phyloP scores from a whole-genome alignment of 2,797 vertebrate species.

The Muraenolepis orangiensis region DNA sequence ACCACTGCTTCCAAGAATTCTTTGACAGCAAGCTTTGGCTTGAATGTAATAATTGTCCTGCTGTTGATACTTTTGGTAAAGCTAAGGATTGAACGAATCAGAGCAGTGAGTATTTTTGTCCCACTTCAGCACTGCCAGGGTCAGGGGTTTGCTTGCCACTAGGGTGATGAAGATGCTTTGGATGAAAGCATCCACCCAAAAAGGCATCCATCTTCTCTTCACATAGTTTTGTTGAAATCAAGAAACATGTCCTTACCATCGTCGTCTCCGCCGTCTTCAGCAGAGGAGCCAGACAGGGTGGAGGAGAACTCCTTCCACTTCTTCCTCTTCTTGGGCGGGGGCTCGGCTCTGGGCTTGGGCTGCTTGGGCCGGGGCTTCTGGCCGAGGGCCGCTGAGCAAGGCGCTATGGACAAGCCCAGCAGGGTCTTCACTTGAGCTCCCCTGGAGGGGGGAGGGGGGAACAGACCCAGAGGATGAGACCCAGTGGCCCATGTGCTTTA shows the following conservation, averaged over 20 bases:
- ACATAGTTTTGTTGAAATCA: neutral
- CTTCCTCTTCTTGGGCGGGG: conserved; percentile 96
- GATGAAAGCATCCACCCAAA: neutral
- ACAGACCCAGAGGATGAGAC: neutral
- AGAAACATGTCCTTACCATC: conserved; percentile 76
- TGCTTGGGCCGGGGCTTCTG: conserved; percentile 88
- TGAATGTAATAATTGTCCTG: no score
- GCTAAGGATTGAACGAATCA: no score
- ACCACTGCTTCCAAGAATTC: no score
- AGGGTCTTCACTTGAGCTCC: conserved; percentile 75
- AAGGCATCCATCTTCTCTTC: neutral
- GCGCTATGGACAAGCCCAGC: conserved; percentile 73
- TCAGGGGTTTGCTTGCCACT: neutral
- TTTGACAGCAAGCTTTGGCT: no score
- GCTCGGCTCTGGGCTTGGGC: conserved; percentile 86
- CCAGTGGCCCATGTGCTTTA: neutral
- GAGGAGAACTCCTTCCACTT: conserved; percentile 94
- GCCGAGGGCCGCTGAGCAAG: conserved; percentile 55
- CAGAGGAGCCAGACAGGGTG: conserved; percentile 84
- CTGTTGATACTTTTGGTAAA: no score
- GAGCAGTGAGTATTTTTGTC: no score
- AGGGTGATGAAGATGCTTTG: neutral
- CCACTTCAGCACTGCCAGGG: neutral
- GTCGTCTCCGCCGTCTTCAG: conserved; percentile 83
- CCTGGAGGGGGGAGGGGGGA: conserved; percentile 48